Evolutionary conservation across 2,113 vertebrate genomes (phyloP).

Genomic region (Gasterosteus nipponicus): DNA sequence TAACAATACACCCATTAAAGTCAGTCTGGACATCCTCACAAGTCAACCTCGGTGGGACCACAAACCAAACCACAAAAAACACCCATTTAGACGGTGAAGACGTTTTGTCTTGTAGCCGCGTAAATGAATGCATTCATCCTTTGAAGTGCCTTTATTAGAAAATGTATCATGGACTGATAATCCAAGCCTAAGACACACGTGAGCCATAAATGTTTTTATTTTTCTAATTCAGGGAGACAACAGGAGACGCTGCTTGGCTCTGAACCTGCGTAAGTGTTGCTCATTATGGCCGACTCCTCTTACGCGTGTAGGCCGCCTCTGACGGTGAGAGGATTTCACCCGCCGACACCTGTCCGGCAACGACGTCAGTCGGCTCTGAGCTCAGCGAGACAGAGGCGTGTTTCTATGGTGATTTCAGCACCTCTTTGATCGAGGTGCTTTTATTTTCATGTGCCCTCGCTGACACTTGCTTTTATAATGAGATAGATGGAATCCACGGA

Average conservation of each 20-base stretch:
- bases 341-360: conserved; percentile 5
- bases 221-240: background rate
- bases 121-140: no score
- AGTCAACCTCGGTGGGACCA: background rate
- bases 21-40: background rate
- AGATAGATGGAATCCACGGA: background rate
- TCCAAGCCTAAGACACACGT: background rate
- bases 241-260: background rate
- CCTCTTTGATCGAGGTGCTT: background rate
- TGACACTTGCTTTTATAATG: background rate
- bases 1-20: background rate
- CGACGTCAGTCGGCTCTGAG: conserved; percentile 11
- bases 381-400: conserved; percentile 55
- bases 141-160: background rate
- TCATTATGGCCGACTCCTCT: conserved; percentile 12
- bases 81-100: no score
- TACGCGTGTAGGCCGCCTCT: background rate
- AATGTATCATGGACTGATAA: no score
- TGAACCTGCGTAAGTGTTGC: background rate
- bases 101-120: no score
- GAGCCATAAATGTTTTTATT: background rate
- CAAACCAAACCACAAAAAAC: no score
- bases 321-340: conserved; percentile 45
- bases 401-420: conserved; percentile 36
- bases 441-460: background rate